Conservation (phyloP, 1,140 invertebrate species). For the Drosophila obscura region DNA sequence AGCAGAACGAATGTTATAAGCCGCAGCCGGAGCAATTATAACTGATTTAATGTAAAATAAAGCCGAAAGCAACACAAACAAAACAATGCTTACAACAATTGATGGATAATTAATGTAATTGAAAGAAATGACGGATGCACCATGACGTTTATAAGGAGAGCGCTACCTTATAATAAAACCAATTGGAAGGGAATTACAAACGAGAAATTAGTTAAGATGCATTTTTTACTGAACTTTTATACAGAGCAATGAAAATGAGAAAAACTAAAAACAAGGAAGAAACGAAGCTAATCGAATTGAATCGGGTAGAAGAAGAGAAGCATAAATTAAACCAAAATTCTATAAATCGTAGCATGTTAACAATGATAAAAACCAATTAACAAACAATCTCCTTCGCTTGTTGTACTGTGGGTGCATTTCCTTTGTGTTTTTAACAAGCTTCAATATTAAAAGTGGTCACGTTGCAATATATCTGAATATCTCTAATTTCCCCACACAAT, state of each 20-base stretch:
- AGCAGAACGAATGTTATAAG: slow-evolving; percentile 9
- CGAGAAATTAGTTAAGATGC: slow-evolving; percentile 77
- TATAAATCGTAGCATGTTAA: slow-evolving; percentile 65
- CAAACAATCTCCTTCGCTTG: slow-evolving; percentile 49
- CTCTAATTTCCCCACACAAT: slow-evolving; percentile 25
- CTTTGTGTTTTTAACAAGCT: slow-evolving; percentile 50
- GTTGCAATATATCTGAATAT: slow-evolving; percentile 64
- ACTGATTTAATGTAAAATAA: slow-evolving; percentile 67
- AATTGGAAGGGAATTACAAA: slow-evolving; percentile 64
- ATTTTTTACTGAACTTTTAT: slow-evolving; percentile 84
- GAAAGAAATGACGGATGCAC: slow-evolving; percentile 27
- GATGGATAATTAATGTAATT: slow-evolving; percentile 40
- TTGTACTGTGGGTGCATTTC: slow-evolving; percentile 73
- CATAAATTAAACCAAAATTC: slow-evolving; percentile 59
- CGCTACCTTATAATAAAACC: slow-evolving; percentile 42
- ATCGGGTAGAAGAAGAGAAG: background rate
- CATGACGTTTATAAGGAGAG: slow-evolving; percentile 46
- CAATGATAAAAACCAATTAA: slow-evolving; percentile 52
- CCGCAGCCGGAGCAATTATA: no score
- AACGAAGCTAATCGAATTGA: slow-evolving; percentile 29
- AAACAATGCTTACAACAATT: slow-evolving; percentile 53
- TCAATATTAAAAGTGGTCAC: slow-evolving; percentile 65
- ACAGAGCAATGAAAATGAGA: slow-evolving; percentile 56
- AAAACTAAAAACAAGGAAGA: slow-evolving; percentile 13
- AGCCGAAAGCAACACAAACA: slow-evolving; percentile 66